Percentiles rank a stretch among this genome's conserved stretches.
phyloP scores from a whole-genome alignment of 2,888 invertebrate genomes.

The Pseudococcus longispinus region DNA sequence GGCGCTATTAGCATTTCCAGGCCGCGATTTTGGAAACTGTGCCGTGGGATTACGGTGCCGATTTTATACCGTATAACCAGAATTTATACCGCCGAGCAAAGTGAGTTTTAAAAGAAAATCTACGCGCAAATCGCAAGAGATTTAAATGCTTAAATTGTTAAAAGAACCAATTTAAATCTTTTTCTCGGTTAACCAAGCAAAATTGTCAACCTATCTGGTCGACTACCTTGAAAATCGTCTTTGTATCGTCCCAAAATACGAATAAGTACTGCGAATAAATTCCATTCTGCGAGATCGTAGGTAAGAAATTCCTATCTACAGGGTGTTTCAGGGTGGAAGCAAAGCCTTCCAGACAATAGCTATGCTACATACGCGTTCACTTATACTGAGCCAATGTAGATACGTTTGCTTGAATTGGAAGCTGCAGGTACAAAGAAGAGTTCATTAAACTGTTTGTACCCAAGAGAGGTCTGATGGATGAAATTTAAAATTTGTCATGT shows the following conservation, averaged over 20 bases:
- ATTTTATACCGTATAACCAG: conserved; percentile 40
- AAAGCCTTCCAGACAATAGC: too few relatives aligned
- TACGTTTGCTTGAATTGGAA: neutral
- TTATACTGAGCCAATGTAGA: too few relatives aligned
- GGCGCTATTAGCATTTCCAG: conserved; percentile 27
- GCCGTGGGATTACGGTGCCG: conserved; percentile 47
- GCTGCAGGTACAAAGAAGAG: neutral
- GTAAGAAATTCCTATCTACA: neutral
- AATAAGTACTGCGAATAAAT: neutral
- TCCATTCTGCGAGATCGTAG: neutral
- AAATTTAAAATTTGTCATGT: too few relatives aligned
- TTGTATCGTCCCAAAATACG: neutral
- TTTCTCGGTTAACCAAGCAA: conserved; percentile 24
- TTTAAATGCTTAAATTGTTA: conserved; percentile 44
- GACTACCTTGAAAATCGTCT: conserved; percentile 5
- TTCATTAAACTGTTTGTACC: too few relatives aligned
- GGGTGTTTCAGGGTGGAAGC: neutral
- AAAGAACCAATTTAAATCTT: conserved; percentile 42
- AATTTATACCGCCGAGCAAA: conserved; percentile 35
- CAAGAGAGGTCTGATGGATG: too few relatives aligned
- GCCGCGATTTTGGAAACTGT: conserved; percentile 20
- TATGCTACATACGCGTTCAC: too few relatives aligned
- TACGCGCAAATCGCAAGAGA: conserved; percentile 37
- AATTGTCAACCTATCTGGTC: conserved; percentile 43
- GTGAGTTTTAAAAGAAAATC: conserved; percentile 45